Conservation (phyloP, 2,888 invertebrate species). For the Magallana nippona region DNA sequence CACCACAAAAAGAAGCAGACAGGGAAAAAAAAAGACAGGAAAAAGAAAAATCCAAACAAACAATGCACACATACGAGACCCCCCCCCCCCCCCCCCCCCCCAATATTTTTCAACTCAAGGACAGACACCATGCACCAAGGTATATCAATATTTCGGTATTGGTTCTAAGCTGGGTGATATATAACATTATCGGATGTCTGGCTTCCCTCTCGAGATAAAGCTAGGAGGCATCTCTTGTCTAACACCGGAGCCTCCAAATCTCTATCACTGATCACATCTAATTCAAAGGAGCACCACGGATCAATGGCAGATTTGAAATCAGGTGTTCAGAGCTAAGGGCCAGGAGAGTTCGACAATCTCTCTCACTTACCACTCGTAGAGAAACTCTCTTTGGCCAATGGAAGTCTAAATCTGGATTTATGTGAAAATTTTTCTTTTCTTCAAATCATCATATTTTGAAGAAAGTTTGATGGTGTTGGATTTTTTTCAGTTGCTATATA, state of each 20-base stretch:
- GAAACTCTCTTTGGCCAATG: neutral
- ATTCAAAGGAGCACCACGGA: constrained; percentile 16
- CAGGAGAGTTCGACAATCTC: neutral
- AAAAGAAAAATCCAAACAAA: no score
- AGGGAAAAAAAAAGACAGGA: no score
- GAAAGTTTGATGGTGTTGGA: no score
- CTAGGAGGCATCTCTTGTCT: neutral
- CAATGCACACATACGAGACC: no score
- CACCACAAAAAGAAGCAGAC: no score
- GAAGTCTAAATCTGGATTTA: no score
- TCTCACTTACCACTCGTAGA: neutral
- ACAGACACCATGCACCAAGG: neutral
- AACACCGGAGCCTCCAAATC: neutral
- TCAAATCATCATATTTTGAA: no score
- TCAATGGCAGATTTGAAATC: constrained; percentile 9
- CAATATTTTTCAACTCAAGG: neutral
- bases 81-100: no score
- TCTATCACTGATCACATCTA: constrained; percentile 9
- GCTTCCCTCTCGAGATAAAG: neutral
- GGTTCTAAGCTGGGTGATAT: no score
- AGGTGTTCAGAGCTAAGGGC: neutral
- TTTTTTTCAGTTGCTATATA: no score
- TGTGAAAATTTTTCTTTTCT: no score
- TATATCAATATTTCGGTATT: no score
- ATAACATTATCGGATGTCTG: neutral